phyloP scores from a whole-genome alignment of 2,888 invertebrate genomes.

The Acrocyrtus sp. region DNA sequence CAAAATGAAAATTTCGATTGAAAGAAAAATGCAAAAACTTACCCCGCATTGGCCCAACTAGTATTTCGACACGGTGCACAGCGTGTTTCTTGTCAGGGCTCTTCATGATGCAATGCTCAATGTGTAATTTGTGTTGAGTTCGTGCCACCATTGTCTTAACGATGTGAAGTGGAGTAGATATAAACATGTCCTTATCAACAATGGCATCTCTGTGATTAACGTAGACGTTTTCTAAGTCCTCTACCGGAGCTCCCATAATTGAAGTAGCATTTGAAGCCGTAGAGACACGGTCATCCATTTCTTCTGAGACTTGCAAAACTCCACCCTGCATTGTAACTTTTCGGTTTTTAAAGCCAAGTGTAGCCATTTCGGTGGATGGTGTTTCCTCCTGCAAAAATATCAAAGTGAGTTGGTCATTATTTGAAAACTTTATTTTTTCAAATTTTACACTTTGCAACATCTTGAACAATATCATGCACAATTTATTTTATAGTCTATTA shows the following conservation, averaged over 20 bases:
- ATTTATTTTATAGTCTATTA: no score
- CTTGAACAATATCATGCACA: no score
- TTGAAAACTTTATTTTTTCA: no score
- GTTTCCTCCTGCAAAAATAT: no score
- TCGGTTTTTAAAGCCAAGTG: conserved; percentile 11
- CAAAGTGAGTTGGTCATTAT: background rate
- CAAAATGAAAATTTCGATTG: no score
- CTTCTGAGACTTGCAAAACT: background rate
- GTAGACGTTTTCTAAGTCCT: conserved; percentile 16
- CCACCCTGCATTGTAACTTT: conserved; percentile 9
- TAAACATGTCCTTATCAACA: conserved; percentile 11
- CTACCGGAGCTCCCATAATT: background rate
- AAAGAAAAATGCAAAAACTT: background rate
- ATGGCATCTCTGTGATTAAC: background rate
- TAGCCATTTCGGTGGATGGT: no score
- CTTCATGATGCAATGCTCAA: conserved; percentile 21
- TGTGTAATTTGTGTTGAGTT: background rate
- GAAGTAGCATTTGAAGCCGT: conserved; percentile 6
- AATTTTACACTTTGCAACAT: no score
- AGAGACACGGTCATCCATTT: background rate
- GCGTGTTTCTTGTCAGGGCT: background rate
- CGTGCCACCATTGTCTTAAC: conserved; percentile 8
- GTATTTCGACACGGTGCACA: conserved; percentile 21
- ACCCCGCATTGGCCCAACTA: conserved; percentile 12
- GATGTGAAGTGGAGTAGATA: conserved; percentile 20